Conservation (phyloP, 2,113 vertebrate species). For the Hemiscyllium ocellatum region DNA sequence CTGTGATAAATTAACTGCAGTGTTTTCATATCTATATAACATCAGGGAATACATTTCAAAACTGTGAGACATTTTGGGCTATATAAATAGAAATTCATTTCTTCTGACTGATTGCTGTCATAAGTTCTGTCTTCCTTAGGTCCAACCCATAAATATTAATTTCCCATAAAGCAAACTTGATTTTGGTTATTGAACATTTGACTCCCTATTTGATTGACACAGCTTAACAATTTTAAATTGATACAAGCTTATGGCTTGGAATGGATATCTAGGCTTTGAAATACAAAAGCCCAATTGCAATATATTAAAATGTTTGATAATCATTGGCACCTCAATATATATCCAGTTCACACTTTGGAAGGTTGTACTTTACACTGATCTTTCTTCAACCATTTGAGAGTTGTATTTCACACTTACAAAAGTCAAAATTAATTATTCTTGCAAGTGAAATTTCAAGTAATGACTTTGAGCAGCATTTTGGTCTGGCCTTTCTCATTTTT, state of each 20-base stretch:
- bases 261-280: neutral
- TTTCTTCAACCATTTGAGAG: neutral
- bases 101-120: neutral
- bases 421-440: neutral
- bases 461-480: neutral
- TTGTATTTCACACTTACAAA: neutral
- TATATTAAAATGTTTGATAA: neutral
- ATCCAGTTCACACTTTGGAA: too few species aligned
- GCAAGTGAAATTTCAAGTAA: neutral
- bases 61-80: neutral
- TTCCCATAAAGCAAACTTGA: neutral
- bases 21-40: neutral
- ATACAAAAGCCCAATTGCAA: neutral
- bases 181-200: neutral
- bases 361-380: neutral
- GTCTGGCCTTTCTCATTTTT: neutral
- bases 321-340: neutral
- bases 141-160: neutral
- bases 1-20: neutral
- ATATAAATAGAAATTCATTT: neutral
- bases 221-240: neutral
- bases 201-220: neutral
- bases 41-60: neutral
- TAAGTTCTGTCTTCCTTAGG: neutral
- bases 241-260: neutral